These are phyloP conservation scores for Buathra laborator DNA, from an alignment of 2,888 invertebrate species.

Conservation along the genomic window DNA sequence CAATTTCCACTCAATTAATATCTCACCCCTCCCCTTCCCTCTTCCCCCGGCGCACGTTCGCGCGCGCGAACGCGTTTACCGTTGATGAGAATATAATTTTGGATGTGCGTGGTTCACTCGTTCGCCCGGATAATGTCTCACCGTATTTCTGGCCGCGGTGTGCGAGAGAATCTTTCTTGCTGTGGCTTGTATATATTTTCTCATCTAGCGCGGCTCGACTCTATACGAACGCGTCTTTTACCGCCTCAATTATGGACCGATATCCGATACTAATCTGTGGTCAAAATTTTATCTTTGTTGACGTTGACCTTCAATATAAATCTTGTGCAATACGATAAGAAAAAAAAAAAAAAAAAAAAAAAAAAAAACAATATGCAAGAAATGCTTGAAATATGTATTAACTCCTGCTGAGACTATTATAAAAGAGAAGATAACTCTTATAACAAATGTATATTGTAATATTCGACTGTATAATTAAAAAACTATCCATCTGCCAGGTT, in stretches of 20 bases:
- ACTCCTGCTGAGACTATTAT: too few species aligned
- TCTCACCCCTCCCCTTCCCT: slow-evolving; percentile 29
- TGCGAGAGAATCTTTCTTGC: slow-evolving; percentile 21
- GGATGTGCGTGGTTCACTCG: slow-evolving; percentile 81
- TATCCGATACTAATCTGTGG: too few species aligned
- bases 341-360: too few species aligned
- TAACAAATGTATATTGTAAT: background rate
- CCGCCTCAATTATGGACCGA: background rate
- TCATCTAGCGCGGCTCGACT: background rate
- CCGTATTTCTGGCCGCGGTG: slow-evolving; percentile 30
- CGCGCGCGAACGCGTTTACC: slow-evolving; percentile 61
- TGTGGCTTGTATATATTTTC: background rate
- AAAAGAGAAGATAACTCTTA: background rate
- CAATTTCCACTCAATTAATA: slow-evolving; percentile 72
- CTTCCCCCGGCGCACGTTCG: too few species aligned
- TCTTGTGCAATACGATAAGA: too few species aligned
- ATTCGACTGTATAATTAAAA: background rate
- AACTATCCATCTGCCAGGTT: background rate
- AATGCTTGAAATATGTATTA: too few species aligned
- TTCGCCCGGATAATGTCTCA: slow-evolving; percentile 71
- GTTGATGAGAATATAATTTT: slow-evolving; percentile 83
- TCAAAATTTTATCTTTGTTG: too few species aligned
- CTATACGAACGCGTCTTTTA: background rate
- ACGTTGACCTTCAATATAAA: too few species aligned
- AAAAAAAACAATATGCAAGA: too few species aligned